Conservation (phyloP, 2,888 invertebrate species). For the Stegophylla sp. region DNA sequence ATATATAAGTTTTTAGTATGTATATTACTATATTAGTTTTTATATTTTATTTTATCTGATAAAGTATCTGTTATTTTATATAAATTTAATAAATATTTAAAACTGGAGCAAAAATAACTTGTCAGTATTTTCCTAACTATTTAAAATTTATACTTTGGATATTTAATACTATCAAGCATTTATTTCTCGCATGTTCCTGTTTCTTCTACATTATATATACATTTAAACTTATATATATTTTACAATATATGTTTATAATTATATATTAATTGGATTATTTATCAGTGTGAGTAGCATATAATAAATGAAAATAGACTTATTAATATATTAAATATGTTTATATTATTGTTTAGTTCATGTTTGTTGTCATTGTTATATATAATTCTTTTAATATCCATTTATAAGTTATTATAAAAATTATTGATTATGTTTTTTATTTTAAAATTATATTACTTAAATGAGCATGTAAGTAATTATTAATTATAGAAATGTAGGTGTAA, state of each 20-base stretch:
- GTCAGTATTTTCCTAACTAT: slow-evolving; percentile 53
- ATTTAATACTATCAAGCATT: slow-evolving; percentile 53
- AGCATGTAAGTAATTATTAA: slow-evolving; percentile 30
- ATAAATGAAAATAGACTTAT: slow-evolving; percentile 55
- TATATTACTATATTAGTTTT: background rate
- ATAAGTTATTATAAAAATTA: slow-evolving; percentile 32
- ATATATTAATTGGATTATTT: slow-evolving; percentile 36
- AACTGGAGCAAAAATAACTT: slow-evolving; percentile 48
- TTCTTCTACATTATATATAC: slow-evolving; percentile 27
- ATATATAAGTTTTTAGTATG: background rate
- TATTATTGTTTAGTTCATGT: slow-evolving; percentile 55
- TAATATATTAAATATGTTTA: slow-evolving; percentile 58
- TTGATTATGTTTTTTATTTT: slow-evolving; percentile 43
- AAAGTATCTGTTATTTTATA: slow-evolving; percentile 19
- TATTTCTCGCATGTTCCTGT: slow-evolving; percentile 57
- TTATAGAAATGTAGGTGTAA: slow-evolving; percentile 33
- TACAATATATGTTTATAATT: slow-evolving; percentile 25
- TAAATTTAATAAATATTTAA: background rate
- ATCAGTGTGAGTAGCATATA: slow-evolving; percentile 35
- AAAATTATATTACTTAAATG: slow-evolving; percentile 23
- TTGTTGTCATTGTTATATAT: slow-evolving; percentile 57
- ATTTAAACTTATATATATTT: no score
- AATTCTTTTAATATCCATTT: slow-evolving; percentile 33
- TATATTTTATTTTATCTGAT: slow-evolving; percentile 28
- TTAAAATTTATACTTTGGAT: slow-evolving; percentile 41